Base-by-base conservation (phyloP, 2,888 invertebrate species). In the Frankliniella intonsa region DNA sequence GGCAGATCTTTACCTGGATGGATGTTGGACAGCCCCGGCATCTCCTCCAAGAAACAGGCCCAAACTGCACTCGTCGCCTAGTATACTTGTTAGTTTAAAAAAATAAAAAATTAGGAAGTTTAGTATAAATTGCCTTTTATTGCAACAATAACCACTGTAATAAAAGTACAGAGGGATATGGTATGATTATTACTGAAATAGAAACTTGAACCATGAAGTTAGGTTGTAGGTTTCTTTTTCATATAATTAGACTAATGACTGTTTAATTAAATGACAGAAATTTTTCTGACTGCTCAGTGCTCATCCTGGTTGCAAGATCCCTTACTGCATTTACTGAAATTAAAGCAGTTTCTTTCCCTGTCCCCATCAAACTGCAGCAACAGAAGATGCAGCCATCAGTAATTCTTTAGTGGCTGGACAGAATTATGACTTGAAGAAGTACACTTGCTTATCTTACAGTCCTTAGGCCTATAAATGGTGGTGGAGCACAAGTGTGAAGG, bases 81-180 rank as follows among this genome's bases (percentile, higher is more conserved):
- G 69, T 76, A 76, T 76, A 76, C 69, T 76, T 25, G 69, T 76
- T 76, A 76, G 25, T 76, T 76, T 76, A 25, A 76, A 76, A 76
- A 76, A 76, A 76, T 76, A 76, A 76, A 76, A 76, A 76, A 76
- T n/a, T 76, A 76, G 12, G 25, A 76, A 22, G 69, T 76, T 76
- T 69, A 69, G 69, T 69, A 76, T 76, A 25, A 22, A 76, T 76
- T 12, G 9, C n/a, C n/a, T 62, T 62, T 62, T n/a, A 38, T 38
- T 38, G 38, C 38, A 38, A 38, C 38, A 38, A 5, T 38, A 38
- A 38, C 38, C 38, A 38, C 38, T 38, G 38, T 38, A 38, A 38
- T 38, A 38, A 38, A 38, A 38, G 38, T 38, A 38, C 38, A 38
- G 62, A n/a, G 62, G 17, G n/a, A 62, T 19, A 62, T 62, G 62